A percentile compares a stretch with the other conserved stretches of the same genome.
phyloP scores from a whole-genome alignment of 2,888 invertebrate species.

The Ditylenchus weischeri region DNA sequence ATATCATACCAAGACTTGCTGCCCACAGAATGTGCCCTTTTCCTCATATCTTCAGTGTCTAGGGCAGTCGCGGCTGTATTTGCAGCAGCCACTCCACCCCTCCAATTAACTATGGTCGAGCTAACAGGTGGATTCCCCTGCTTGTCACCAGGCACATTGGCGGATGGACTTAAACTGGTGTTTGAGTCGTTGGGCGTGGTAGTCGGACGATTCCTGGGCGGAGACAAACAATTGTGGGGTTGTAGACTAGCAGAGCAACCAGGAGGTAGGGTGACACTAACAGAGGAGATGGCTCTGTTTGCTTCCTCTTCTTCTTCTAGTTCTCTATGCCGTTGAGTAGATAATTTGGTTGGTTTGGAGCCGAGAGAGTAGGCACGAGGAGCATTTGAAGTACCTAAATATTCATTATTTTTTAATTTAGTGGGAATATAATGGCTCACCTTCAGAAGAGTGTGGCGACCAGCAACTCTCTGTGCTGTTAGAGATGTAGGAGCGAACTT shows the following conservation, averaged over 20 bases:
- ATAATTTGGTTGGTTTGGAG: constrained; percentile 30
- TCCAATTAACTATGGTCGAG: constrained; percentile 13
- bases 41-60: constrained; percentile 26
- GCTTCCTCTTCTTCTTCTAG: constrained; percentile 1
- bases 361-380: constrained; percentile 39
- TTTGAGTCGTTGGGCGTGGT: neutral
- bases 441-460: constrained; percentile 19
- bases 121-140: neutral
- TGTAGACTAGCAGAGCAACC: neutral
- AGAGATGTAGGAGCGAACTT: constrained; percentile 35
- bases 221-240: neutral
- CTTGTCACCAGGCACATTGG: constrained; percentile 2
- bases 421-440: neutral
- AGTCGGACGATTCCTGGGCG: neutral
- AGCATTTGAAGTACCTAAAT: constrained; percentile 3
- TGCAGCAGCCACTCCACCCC: constrained; percentile 3
- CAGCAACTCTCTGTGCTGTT: constrained; percentile 24
- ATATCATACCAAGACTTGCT: constrained; percentile 30
- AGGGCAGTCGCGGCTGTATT: neutral
- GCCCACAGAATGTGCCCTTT: constrained; percentile 32
- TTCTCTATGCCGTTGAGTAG: neutral
- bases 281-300: neutral
- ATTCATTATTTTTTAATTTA: neutral
- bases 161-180: neutral
- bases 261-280: neutral